Base-by-base conservation (phyloP, 2,888 invertebrate genomes). In the Gari tellinella region DNA sequence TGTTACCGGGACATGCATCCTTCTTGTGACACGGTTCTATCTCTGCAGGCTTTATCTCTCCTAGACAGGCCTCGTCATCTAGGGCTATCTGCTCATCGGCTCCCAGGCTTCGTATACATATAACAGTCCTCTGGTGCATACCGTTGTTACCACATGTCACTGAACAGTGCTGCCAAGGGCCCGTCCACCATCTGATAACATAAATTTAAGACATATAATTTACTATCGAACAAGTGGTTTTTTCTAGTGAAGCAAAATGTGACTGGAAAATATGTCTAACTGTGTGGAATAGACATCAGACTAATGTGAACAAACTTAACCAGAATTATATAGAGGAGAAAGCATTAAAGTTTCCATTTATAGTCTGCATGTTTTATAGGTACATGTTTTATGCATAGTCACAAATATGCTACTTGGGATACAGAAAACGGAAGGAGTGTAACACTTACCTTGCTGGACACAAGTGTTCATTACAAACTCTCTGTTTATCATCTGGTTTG, bases 161-260 rank as follows among this genome's bases (percentile, higher is more conserved):
- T 5, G 95, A 94, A 91, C 97, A 97, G 68, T 95, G 94, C 87
- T 96, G 95, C 97, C 97, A 97, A 0, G 95, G 95, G 0, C 96
- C 97, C 25, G 95, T 94, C 96, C 96, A 96, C 97, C 97, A 97
- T 88, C 94, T 94, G 60, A 0, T 31, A 10, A 31, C 31, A 4
- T 7, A 31, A 31, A 7, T 31, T 7, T 10, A 31, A 10, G 10
- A 31, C 31, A 31, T 31, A 10, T 31, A 31, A n/a, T n/a, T n/a
- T n/a, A n/a, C n/a, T n/a, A n/a, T n/a, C n/a, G n/a, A n/a, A n/a
- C n/a, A n/a, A n/a, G n/a, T n/a, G n/a, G n/a, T n/a, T n/a, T n/a
- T n/a, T n/a, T n/a, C n/a, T n/a, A n/a, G n/a, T n/a, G n/a, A n/a
- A n/a, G n/a, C n/a, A n/a, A n/a, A n/a, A n/a, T n/a, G n/a, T n/a